These are phyloP conservation scores for Crenuchus spilurus DNA, from an alignment of 2,797 vertebrate species.

Conservation along the genomic window DNA sequence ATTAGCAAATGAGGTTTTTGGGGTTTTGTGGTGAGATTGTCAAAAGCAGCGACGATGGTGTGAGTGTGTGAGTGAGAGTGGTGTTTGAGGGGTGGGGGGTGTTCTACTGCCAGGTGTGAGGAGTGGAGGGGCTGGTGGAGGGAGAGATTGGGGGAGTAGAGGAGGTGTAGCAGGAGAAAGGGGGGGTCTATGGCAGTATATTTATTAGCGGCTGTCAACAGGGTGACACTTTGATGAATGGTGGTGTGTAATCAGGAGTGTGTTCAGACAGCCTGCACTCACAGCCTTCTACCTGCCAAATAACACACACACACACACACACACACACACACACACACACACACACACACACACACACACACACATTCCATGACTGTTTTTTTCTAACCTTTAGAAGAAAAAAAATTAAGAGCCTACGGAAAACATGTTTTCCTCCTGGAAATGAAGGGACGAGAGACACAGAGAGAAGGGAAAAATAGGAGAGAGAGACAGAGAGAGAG, in stretches of 20 bases:
- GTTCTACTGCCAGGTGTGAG: slow-evolving; percentile 86
- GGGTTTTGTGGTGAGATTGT: slow-evolving; percentile 60
- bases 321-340: slow-evolving; percentile 47
- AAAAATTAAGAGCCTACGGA: neutral
- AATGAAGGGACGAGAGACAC: neutral
- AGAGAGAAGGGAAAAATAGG: neutral
- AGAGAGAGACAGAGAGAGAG: neutral
- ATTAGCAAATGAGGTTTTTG: slow-evolving; percentile 99
- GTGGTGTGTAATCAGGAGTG: slow-evolving; percentile 96
- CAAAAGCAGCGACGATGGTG: slow-evolving; percentile 26
- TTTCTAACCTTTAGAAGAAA: slow-evolving; percentile 64
- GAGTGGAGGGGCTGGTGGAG: slow-evolving; percentile 23
- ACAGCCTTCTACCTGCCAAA: slow-evolving; percentile 93
- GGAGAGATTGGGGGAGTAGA: slow-evolving; percentile 61
- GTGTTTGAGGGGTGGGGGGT: slow-evolving; percentile 49
- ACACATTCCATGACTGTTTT: neutral
- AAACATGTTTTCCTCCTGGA: neutral
- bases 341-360: slow-evolving; percentile 39
- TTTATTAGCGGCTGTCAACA: slow-evolving; percentile 99
- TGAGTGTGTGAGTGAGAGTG: slow-evolving; percentile 23
- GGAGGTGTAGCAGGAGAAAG: slow-evolving; percentile 87
- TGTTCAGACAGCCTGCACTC: slow-evolving; percentile 92
- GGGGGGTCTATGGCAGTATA: slow-evolving; percentile 96
- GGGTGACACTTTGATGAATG: slow-evolving; percentile 99
- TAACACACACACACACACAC: slow-evolving; percentile 83